phyloP scores from a whole-genome alignment of 2,113 vertebrate species.

The Gallinago undulata region DNA sequence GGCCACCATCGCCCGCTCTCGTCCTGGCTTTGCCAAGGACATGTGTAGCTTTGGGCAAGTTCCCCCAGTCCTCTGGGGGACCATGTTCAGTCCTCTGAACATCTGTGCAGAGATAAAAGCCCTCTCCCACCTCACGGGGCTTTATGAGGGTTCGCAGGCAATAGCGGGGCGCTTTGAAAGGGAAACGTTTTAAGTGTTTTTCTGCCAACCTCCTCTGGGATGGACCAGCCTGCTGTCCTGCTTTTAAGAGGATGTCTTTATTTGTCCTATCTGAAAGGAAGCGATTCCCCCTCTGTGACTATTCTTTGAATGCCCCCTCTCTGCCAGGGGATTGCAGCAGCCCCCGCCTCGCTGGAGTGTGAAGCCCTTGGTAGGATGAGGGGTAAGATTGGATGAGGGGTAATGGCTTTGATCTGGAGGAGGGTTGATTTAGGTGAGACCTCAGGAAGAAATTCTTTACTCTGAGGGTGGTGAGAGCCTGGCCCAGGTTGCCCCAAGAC shows the following conservation, averaged over 20 bases:
- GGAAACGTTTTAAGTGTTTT: not conserved
- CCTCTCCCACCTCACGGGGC: not conserved
- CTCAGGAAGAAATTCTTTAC: not conserved
- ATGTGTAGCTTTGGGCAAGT: not conserved
- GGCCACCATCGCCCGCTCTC: not conserved
- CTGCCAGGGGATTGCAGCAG: not conserved
- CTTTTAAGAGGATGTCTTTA: not conserved
- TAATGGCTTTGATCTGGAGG: not conserved
- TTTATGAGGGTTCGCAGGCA: not conserved
- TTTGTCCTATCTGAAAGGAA: not conserved
- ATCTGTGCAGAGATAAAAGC: not conserved
- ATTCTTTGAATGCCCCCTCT: not conserved
- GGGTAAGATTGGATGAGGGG: not conserved
- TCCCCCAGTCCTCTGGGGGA: not conserved
- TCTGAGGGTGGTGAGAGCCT: not conserved
- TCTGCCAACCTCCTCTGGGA: not conserved
- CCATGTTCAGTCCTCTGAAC: not conserved
- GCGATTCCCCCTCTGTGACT: not conserved
- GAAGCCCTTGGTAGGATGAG: not conserved
- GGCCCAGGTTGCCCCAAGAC: not conserved
- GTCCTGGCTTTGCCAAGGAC: not conserved
- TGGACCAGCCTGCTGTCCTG: rapidly evolving
- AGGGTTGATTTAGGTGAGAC: not conserved
- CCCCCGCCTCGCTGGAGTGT: rapidly evolving
- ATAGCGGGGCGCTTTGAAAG: not conserved